phyloP scores from a whole-genome alignment of 2,888 invertebrate species.

The Proisotoma minuta region DNA sequence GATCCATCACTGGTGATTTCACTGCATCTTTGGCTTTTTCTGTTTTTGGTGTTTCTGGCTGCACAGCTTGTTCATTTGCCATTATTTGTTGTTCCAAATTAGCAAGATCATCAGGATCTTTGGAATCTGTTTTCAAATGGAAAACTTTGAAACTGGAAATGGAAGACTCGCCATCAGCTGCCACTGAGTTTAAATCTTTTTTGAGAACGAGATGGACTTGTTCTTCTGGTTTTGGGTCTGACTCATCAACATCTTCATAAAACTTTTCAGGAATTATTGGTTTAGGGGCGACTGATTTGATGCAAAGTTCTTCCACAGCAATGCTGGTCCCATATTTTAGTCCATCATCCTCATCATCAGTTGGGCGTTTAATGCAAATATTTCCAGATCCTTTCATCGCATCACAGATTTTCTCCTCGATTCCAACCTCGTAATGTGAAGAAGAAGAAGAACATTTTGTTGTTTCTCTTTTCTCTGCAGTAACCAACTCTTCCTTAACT shows the following conservation, averaged over 20 bases:
- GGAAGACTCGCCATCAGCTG: neutral
- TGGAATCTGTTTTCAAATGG: neutral
- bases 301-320: constrained; percentile 30
- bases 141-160: neutral
- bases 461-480: neutral
- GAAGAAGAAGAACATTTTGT: neutral
- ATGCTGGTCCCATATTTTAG: constrained; percentile 25
- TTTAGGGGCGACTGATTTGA: constrained; percentile 17
- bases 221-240: neutral
- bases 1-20: constrained; percentile 19
- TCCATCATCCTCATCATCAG: constrained; percentile 14
- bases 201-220: neutral
- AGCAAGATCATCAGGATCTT: neutral
- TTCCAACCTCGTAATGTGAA: constrained; percentile 16
- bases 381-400: constrained; percentile 18
- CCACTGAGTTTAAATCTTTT: neutral
- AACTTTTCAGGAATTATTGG: constrained; percentile 1
- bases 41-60: neutral
- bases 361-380: neutral
- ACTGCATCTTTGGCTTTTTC: constrained; percentile 14
- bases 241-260: neutral
- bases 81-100: constrained; percentile 3
- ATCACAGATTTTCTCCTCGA: constrained; percentile 17
- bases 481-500: neutral
- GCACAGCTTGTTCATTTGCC: constrained; percentile 14